Percentiles rank a stretch among this genome's conserved stretches.
phyloP scores from a whole-genome alignment of 2,888 invertebrate species.

The Erebia palarica region DNA sequence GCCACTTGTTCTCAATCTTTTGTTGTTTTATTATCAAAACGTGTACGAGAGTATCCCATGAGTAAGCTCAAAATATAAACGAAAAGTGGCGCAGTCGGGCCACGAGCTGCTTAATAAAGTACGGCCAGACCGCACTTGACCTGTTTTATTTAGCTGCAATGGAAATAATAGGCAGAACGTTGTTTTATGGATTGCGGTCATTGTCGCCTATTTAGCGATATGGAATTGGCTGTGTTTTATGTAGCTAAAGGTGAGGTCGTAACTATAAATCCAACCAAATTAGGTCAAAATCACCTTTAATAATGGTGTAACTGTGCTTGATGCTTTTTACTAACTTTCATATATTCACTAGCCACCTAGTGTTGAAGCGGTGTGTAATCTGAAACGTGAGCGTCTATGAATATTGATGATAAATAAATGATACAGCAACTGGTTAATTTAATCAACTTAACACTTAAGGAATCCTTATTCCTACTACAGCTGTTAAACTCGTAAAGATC shows the following conservation, averaged over 20 bases:
- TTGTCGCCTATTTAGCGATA: constrained; percentile 30
- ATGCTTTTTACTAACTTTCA: too few species aligned
- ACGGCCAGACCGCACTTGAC: constrained; percentile 38
- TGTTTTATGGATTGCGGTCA: constrained; percentile 30
- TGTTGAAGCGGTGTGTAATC: too few species aligned
- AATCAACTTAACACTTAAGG: not conserved
- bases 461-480: not conserved
- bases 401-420: too few species aligned
- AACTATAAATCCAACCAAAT: not conserved
- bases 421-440: too few species aligned
- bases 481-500: not conserved
- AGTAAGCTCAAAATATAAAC: not conserved
- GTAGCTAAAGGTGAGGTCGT: not conserved
- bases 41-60: not conserved
- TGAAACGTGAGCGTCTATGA: too few species aligned
- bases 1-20: too few species aligned
- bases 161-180: constrained; percentile 34
- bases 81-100: constrained; percentile 25
- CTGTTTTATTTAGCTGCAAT: constrained; percentile 36
- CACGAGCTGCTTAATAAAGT: constrained; percentile 36
- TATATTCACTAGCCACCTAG: too few species aligned
- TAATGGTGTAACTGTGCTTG: not conserved
- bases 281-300: not conserved
- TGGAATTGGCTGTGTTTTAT: not conserved
- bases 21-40: too few species aligned